phyloP scores from a whole-genome alignment of 1,140 invertebrate genomes.

The Maniola jurtina region DNA sequence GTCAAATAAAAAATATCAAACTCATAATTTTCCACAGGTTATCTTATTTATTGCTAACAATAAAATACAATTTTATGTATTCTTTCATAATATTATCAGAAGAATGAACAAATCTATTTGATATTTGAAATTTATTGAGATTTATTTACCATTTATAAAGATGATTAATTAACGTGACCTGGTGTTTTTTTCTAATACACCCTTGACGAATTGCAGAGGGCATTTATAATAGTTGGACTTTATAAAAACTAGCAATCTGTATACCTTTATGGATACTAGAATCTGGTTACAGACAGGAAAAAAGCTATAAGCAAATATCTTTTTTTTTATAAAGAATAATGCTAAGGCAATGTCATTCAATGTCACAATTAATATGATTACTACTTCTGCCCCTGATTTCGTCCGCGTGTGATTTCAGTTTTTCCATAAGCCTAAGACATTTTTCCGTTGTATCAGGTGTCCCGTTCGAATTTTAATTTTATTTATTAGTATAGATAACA shows the following conservation, averaged over 20 bases:
- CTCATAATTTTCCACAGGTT: no score
- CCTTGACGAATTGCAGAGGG: constrained; percentile 2
- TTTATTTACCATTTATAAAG: neutral
- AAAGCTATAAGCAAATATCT: neutral
- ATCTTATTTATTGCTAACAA: no score
- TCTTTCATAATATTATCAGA: neutral
- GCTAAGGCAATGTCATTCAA: neutral
- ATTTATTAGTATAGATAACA: no score
- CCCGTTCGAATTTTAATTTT: no score
- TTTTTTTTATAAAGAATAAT: neutral
- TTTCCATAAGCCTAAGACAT: no score
- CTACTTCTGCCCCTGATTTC: no score
- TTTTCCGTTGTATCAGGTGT: no score
- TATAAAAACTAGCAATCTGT: neutral
- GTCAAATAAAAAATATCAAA: no score
- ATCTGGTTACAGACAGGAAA: neutral
- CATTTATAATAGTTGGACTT: neutral
- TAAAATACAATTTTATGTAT: no score
- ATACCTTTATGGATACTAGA: neutral
- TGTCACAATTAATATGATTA: no score
- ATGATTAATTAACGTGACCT: neutral
- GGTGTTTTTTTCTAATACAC: neutral
- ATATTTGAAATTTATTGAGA: neutral
- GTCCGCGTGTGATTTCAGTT: no score
- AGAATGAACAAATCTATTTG: neutral